phyloP scores from a whole-genome alignment of 2,797 vertebrate genomes.

The Acanthiza pusilla region DNA sequence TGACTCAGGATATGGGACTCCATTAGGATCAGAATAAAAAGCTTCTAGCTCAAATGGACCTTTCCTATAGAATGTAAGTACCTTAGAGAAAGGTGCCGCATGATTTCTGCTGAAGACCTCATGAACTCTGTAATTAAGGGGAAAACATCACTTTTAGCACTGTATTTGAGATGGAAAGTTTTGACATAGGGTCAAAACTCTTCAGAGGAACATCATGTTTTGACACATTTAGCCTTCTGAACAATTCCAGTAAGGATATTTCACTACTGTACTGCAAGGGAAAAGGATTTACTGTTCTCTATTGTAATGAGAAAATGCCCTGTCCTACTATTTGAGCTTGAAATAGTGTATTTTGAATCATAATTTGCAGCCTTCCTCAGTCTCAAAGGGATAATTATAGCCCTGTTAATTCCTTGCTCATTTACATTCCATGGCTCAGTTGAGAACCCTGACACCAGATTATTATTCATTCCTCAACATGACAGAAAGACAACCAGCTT shows the following conservation, averaged over 20 bases:
- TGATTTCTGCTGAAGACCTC: slow-evolving; percentile 80
- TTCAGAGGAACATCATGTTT: background rate
- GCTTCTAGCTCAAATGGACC: slow-evolving; percentile 78
- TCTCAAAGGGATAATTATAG: slow-evolving; percentile 11
- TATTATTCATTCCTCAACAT: background rate
- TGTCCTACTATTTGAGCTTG: background rate
- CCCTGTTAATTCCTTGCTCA: background rate
- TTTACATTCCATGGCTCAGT: background rate
- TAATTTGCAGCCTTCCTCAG: background rate
- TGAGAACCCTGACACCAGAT: slow-evolving; percentile 22
- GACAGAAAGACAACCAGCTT: background rate
- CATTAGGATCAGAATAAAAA: slow-evolving; percentile 77
- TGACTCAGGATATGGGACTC: slow-evolving; percentile 76
- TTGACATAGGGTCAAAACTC: background rate
- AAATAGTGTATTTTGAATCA: background rate
- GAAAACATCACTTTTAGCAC: background rate
- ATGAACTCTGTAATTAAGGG: slow-evolving; percentile 65
- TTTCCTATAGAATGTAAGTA: slow-evolving; percentile 79
- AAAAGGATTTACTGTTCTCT: background rate
- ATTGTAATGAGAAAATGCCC: background rate
- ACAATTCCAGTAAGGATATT: background rate
- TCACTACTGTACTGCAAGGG: background rate
- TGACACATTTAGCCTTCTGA: background rate
- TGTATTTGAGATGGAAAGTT: background rate
- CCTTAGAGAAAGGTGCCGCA: slow-evolving; percentile 77